Base-by-base conservation (phyloP, 1,140 invertebrate species). In the Hylaeus volcanicus region DNA sequence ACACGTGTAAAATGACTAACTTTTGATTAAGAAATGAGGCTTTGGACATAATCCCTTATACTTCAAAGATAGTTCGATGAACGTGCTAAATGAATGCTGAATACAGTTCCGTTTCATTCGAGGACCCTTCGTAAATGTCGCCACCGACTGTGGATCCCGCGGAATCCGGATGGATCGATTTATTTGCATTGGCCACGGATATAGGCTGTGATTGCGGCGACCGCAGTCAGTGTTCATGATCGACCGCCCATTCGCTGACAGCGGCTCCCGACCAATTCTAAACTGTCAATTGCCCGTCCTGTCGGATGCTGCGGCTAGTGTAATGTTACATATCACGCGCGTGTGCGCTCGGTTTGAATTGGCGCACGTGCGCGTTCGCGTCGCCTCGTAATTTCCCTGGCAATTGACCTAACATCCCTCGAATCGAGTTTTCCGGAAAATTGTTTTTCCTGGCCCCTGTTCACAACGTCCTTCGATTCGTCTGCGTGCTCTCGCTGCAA, bases 261-360 rank as follows among this genome's bases (percentile, higher is more conserved):
- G 73, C 74, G 78, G n/a, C 78, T 58, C 26, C 79, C 63, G 68
- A 78, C 73, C 79, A 86, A 82, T 86, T 69, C 74, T 74, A 74
- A 86, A 81, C 84, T 86, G 84, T 86, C 83, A 74, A 86, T 86
- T 86, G 79, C 83, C 79, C 71, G 77, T 77, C 45, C 78, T 64
- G 41, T 45, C 69, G 45, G 76, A 70, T 41, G 41, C 74, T 56
- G 83, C 56, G 79, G 79, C 78, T 63, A 58, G 45, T 65, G 56
- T 78, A 82, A 85, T 61, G 70, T 68, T 51, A 63, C 76, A 45
- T 43, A 53, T 72, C 75, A n/a, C 45, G 11, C 63, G 6, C 26
- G n/a, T 53, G 39, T 70, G 63, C 80, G 56, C 81, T 64, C 37
- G 37, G 55, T 76, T 66, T 63, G 69, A 43, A 68, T 69, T 11